Base-by-base conservation (phyloP, 2,888 invertebrate genomes). In the Acanthacorydalis orientalis region DNA sequence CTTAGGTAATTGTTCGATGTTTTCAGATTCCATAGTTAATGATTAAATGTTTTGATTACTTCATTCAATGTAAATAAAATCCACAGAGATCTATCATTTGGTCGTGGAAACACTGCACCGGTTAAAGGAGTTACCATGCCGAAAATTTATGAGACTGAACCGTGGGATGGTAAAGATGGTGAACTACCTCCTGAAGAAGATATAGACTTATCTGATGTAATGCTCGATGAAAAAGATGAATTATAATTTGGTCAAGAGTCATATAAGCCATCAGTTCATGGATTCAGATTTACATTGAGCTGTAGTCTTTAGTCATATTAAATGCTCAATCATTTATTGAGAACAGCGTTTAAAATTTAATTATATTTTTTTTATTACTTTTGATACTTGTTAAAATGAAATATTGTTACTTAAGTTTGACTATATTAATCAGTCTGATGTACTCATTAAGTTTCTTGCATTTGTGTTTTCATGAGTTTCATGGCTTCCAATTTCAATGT, bases 101-200 rank as follows among this genome's bases (percentile, higher is more conserved):
- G 96, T 0, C 81, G 89, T 53, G 95, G 95, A 1, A 85, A 86
- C 44, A 95, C 93, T 1, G 83, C 86, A 0, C 88, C 93, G 0
- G 77, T 93, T 1, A 80, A 78, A 56, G 90, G 89, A 14, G 83
- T 84, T 0, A 73, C 78, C 56, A 73, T 93, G 61, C 93, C 93
- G 8, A 69, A 73, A 53, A 75, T 91, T 39, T 59, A 66, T 8
- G 67, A 68, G 40, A 73, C 75, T 0, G 81, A 82, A 23, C 70
- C 87, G 0, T 97, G 96, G 96, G 95, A 97, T 64, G 96, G 96
- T 14, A 84, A 92, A 61, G 95, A 97, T 62, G 93, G 87, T 0
- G 83, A 84, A 58, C 68, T 86, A 56, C 88, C 89, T 2, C 74
- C 69, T 34, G 86, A 87, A 63, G 93, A 95, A 58, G 91, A 93